Conservation (phyloP, 2,888 invertebrate genomes). For the Linyphia triangularis region DNA sequence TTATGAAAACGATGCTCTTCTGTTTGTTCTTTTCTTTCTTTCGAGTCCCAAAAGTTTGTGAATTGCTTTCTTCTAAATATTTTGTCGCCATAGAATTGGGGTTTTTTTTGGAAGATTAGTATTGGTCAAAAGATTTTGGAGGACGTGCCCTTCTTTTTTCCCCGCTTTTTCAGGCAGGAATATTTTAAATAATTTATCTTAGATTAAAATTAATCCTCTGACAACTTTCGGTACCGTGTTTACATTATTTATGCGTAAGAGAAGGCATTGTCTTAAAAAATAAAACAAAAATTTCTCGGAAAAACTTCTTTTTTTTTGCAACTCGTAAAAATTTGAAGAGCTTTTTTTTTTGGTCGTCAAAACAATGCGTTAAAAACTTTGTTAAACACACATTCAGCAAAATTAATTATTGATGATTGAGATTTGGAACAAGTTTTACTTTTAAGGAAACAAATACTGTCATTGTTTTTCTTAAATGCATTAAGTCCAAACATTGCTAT, state of each 20-base stretch:
- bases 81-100: constrained; percentile 62
- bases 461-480: constrained; percentile 34
- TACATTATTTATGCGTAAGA: constrained; percentile 60
- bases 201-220: constrained; percentile 74
- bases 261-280: constrained; percentile 35
- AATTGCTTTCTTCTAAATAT: constrained; percentile 62
- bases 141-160: constrained; percentile 4
- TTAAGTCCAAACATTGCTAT: not conserved
- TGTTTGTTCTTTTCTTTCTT: constrained; percentile 57
- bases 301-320: constrained; percentile 13
- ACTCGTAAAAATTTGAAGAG: not conserved
- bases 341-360: constrained; percentile 18
- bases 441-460: constrained; percentile 27
- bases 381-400: constrained; percentile 53
- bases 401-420: constrained; percentile 62
- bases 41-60: constrained; percentile 32
- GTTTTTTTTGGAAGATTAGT: constrained; percentile 63
- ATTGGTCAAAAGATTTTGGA: constrained; percentile 71
- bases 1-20: constrained; percentile 69
- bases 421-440: not conserved
- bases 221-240: constrained; percentile 42
- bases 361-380: constrained; percentile 47
- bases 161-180: constrained; percentile 40
- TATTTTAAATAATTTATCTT: constrained; percentile 72
- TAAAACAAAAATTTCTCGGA: constrained; percentile 20